Evolutionary conservation across 2,888 invertebrate genomes (phyloP), one percentile per base, ranked within the genome.

Genomic region (Sialis fuliginosa): DNA sequence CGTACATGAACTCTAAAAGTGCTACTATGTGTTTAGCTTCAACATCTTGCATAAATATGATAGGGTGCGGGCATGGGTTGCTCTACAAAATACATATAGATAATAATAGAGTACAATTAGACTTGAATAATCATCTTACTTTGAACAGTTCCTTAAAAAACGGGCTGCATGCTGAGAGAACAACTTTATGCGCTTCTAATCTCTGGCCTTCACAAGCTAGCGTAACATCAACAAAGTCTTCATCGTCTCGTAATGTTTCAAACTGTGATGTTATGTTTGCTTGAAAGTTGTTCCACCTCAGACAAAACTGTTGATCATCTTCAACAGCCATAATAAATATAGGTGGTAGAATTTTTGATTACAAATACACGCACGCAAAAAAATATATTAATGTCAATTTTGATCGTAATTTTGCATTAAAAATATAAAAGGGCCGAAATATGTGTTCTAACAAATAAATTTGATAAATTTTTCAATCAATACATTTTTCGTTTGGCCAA

Each of bases 211-310:
- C 85, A 69, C 85, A 86, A 60, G 86, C 85, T 65, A 87, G 75
- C 58, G 86, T 87, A 63, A 87, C 86, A 72, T 87, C 87, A 62
- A 85, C 85, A 70, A 87, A 85, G 69, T 84, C 83, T 73, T 86
- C 85, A 70, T 82, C 82, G 70, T 82, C 81, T 64, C 86, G 74
- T 61, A 87, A 72, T 61, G 81, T 77, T 70, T 84, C 85, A 71
- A 87, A 85, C 67, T 86, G 85, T 65, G 83, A 81, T 62, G 85
- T 81, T 66, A 87, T 82, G 70, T 86, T 86, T 56, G 83, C 81
- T 73, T 84, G 84, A 73, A 82, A 83, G 74, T 86, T 85, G 73
- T 87, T 86, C 87, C 87, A 87, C 71, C 85, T 77, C 69, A 87
- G 76, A 75, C 86, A 86, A 71, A 85, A 86, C 72, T 85, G 85